phyloP scores from a whole-genome alignment of 2,797 vertebrate genomes.

The Acanthurus leucopareius region DNA sequence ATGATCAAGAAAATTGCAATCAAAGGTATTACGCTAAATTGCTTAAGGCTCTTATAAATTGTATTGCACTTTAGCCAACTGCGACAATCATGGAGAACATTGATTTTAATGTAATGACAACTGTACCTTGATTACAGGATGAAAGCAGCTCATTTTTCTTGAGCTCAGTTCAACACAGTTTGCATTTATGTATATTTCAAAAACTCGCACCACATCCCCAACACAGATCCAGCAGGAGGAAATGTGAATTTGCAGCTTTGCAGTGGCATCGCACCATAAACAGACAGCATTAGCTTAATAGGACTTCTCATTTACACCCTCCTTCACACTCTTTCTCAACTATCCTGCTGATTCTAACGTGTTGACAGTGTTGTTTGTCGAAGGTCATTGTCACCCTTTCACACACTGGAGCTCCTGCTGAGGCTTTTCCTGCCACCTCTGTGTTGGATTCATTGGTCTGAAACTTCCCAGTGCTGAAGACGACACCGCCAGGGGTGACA shows the following conservation, averaged over 20 bases:
- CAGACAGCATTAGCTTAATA: slow-evolving; percentile 34
- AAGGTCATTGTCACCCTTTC: slow-evolving; percentile 66
- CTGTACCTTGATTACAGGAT: neutral
- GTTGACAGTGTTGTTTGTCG: slow-evolving; percentile 56
- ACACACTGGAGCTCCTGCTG: slow-evolving; percentile 42
- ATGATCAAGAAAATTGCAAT: neutral
- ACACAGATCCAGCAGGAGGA: slow-evolving; percentile 25
- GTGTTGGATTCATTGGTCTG: slow-evolving; percentile 18
- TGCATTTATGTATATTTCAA: neutral
- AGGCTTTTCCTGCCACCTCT: slow-evolving; percentile 43
- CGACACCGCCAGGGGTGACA: slow-evolving; percentile 21
- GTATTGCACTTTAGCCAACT: neutral
- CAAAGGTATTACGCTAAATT: neutral
- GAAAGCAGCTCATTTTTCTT: neutral
- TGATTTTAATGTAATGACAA: slow-evolving; percentile 1
- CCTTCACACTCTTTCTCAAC: slow-evolving; percentile 56
- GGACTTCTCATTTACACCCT: slow-evolving; percentile 69
- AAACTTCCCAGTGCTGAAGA: slow-evolving; percentile 22
- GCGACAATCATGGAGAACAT: neutral
- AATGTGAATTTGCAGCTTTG: slow-evolving; percentile 36
- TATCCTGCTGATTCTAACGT: slow-evolving; percentile 45
- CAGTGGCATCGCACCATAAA: slow-evolving; percentile 24
- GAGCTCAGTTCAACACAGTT: slow-evolving; percentile 2
- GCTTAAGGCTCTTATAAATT: neutral
- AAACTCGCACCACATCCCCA: slow-evolving; percentile 7